Base-by-base conservation (phyloP, 2,888 invertebrate species). In the Andrena chrysosceles region DNA sequence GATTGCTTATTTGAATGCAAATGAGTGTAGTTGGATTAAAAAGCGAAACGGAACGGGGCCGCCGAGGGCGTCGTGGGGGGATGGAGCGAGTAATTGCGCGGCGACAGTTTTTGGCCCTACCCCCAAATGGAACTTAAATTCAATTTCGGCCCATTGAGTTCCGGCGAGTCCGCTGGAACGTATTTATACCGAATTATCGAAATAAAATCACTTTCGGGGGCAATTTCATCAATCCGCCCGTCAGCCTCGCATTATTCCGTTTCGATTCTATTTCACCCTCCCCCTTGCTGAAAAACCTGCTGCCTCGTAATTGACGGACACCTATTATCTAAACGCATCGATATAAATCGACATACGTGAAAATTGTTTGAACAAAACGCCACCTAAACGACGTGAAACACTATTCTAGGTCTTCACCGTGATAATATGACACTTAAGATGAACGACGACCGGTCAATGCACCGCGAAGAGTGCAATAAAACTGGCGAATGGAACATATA, bases 101-200 rank as follows among this genome's bases (percentile, higher is more conserved):
- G 77, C 62, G 77, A 77, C 77, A 75, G 84, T 84, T 80, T 77
- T 81, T 74, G 64, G 74, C 60, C 66, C 7, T n/a, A n/a, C 33
- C 49, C 56, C 78, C 71, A 69, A 85, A 81, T 85, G 77, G 80
- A 85, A 85, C 84, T 84, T 84, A 77, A 85, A 85, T 85, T 74
- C 74, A 71, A 84, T 85, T 85, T 68, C 74, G 59, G 2, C 20
- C 26, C 54, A 75, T 68, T 71, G 71, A 56, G 49, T 78, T 20
- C 42, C 71, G 75, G 4, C 64, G 68, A 16, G 33, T 63, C 20
- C 33, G 69, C 35, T 33, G 48, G 33, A 75, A 75, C 75, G 84
- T 84, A 83, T 84, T 84, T 83, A 83, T 76, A 64, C 48, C 71
- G 79, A 78, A 84, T 84, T 79, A 83, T 84, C 75, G 83, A 84